A percentile compares a stretch with the other conserved stretches of the same genome.
These are phyloP conservation scores for Falcaria lacertinaria DNA, from an alignment of 2,888 invertebrate genomes.

Conservation along the genomic window DNA sequence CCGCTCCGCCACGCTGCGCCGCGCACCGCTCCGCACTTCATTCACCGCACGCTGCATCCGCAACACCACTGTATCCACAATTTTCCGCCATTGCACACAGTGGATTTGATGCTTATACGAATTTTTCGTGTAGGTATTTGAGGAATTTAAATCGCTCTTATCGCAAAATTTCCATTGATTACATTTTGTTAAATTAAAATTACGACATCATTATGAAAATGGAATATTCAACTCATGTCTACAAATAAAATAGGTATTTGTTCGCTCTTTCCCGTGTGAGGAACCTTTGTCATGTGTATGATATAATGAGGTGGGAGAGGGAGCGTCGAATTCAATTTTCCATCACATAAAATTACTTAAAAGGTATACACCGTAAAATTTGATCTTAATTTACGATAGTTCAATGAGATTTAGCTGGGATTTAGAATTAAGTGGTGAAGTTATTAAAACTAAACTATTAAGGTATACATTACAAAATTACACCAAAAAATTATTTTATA, in stretches of 20 bases:
- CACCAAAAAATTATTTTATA: background rate
- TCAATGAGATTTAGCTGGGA: conserved; percentile 8
- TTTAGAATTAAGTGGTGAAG: background rate
- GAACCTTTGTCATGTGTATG: background rate
- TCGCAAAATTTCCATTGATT: too few relatives aligned
- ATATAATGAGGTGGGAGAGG: background rate
- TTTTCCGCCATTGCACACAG: conserved; percentile 63
- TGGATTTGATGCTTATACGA: conserved; percentile 62
- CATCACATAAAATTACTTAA: conserved; percentile 52
- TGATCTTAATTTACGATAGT: conserved; percentile 62
- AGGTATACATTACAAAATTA: background rate
- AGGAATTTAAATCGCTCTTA: conserved; percentile 51
- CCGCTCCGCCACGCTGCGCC: conserved; percentile 25
- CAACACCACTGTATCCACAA: conserved; percentile 52
- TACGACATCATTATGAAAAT: conserved; percentile 10
- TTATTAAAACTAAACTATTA: too few relatives aligned
- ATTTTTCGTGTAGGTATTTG: conserved; percentile 51
- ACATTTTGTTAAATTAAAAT: too few relatives aligned
- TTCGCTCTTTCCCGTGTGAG: background rate
- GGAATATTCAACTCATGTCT: too few relatives aligned
- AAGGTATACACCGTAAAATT: conserved; percentile 56
- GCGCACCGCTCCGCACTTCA: conserved; percentile 18
- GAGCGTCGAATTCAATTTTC: conserved; percentile 44
- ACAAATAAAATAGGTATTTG: background rate
- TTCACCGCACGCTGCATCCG: conserved; percentile 27